Base-by-base conservation (phyloP, 2,113 vertebrate genomes). In the Willisornis vidua region DNA sequence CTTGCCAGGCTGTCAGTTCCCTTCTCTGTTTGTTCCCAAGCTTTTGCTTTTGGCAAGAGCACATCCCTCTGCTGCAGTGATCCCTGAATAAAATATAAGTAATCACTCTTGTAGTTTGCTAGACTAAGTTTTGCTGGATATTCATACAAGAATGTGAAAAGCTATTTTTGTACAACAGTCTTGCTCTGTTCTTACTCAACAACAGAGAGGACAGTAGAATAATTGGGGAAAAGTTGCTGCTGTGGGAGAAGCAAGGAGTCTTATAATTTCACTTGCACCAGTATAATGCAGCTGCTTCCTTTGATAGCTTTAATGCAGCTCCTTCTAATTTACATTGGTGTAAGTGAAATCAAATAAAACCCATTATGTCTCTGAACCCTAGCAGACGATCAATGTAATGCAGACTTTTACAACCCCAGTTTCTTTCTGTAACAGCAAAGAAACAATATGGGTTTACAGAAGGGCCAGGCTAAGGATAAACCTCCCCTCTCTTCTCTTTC, bases 281-380 rank as follows among this genome's bases (percentile, higher is more conserved):
- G 19, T 74, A 62, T 51, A 90, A 89, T 73, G 80, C 76, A 94
- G 52, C 90, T 90, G 76, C 70, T 61, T 90, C 65, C 79, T 89
- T 84, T 90, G 76, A 82, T 95, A 80, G 72, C 57, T 90, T 79
- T 95, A 84, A 93, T 85, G 80, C 66, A 93, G 66, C 73, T 87
- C 62, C 62, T 94, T 92, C 90, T 95, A 86, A 93, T 96, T 95
- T 96, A 82, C 88, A 96, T 95, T 62, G 86, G 66, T 89, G 83
- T 90, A 93, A 96, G 95, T 76, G 80, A 93, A 94, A 97, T 95
- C 92, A 96, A 97, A 96, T 97, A 93, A 96, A 96, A 92, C 49
- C 66, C 77, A 90, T 92, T 94, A 90, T 81, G 55, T 61, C 73
- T 73, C 88, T 95, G 88, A 94, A 96, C 90, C 96, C 93, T 80